Evolutionary conservation across 2,888 invertebrate species (phyloP).

Genomic region (Leptogaster cylindrica): DNA sequence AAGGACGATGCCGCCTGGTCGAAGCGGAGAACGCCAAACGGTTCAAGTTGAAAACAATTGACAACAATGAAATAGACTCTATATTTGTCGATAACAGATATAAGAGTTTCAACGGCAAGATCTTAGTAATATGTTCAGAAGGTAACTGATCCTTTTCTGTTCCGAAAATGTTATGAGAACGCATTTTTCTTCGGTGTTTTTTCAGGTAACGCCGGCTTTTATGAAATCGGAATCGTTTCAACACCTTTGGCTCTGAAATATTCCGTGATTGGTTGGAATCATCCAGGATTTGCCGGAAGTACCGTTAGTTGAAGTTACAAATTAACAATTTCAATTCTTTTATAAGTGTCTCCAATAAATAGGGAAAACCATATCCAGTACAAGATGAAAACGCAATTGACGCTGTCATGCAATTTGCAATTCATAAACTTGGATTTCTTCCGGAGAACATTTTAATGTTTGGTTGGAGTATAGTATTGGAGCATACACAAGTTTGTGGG

Average conservation of each 20-base stretch:
- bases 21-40: slow-evolving; percentile 76
- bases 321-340: too few relatives aligned
- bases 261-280: slow-evolving; percentile 97
- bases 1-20: slow-evolving; percentile 80
- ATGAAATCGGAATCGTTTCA: slow-evolving; percentile 90
- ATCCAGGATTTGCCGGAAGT: slow-evolving; percentile 93
- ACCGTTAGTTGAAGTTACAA: too few relatives aligned
- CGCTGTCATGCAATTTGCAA: slow-evolving; percentile 90
- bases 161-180: too few relatives aligned
- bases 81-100: slow-evolving; percentile 85
- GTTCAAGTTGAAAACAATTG: slow-evolving; percentile 77
- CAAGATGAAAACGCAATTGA: slow-evolving; percentile 91
- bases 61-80: slow-evolving; percentile 85
- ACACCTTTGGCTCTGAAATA: slow-evolving; percentile 87
- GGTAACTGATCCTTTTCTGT: slow-evolving; percentile 58
- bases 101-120: slow-evolving; percentile 69
- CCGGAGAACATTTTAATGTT: slow-evolving; percentile 83
- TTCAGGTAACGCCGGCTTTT: slow-evolving; percentile 90
- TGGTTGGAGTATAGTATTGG: slow-evolving; percentile 99
- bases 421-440: slow-evolving; percentile 77
- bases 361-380: slow-evolving; percentile 80
- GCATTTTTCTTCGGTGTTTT: too few relatives aligned
- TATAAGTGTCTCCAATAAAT: too few relatives aligned
- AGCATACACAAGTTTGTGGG: slow-evolving; percentile 88
- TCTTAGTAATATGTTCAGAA: slow-evolving; percentile 87